phyloP scores from a whole-genome alignment of 2,113 vertebrate species.

The Gymnorhina tibicen region DNA sequence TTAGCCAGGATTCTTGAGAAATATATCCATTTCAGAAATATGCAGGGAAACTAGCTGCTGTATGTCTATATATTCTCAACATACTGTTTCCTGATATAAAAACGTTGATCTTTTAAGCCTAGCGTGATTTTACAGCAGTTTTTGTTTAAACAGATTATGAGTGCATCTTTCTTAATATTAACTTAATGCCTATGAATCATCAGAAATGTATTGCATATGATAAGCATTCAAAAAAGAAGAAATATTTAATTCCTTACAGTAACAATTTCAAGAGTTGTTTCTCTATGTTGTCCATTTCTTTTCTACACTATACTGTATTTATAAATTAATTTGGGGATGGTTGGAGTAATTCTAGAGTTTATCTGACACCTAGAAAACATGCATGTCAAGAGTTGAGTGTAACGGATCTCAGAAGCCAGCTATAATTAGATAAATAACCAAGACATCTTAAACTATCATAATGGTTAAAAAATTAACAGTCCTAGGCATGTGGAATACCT shows the following conservation, averaged over 20 bases:
- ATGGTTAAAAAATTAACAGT: neutral
- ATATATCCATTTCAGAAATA: neutral
- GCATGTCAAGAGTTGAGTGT: neutral
- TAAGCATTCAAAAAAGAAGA: neutral
- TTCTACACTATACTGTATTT: neutral
- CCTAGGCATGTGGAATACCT: neutral
- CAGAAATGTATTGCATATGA: neutral
- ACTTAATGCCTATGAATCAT: neutral
- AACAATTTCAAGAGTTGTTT: neutral
- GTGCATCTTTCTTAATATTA: neutral
- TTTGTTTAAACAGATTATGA: neutral
- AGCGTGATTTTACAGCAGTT: neutral
- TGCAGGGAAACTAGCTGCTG: neutral
- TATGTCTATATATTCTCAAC: neutral
- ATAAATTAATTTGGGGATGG: neutral
- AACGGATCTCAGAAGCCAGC: neutral
- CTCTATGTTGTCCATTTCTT: neutral
- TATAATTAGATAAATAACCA: neutral
- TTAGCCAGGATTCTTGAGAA: neutral
- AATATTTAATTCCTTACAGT: neutral
- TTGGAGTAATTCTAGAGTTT: neutral
- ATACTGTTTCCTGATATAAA: neutral
- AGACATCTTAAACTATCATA: neutral
- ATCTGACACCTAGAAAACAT: neutral
- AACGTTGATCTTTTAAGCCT: neutral